These are phyloP conservation scores for Polyergus mexicanus DNA, from an alignment of 1,140 invertebrate genomes.

Conservation along the genomic window DNA sequence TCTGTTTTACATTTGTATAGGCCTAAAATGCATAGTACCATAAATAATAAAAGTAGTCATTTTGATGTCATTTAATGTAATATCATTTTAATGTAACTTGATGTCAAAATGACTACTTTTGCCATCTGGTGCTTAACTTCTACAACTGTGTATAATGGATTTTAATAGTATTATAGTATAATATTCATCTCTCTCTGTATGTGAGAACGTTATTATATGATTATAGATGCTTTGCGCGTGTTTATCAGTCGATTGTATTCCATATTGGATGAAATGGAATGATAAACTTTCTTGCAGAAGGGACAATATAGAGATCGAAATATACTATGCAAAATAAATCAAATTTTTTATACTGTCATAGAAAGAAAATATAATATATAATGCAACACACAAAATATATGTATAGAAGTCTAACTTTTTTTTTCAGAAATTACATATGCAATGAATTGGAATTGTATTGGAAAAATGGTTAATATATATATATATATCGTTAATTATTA, in stretches of 20 bases:
- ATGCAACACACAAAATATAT: conserved; percentile 1
- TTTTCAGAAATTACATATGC: background rate
- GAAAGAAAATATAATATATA: background rate
- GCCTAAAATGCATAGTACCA: conserved; percentile 31
- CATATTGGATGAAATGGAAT: background rate
- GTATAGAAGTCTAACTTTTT: background rate
- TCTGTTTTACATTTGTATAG: conserved; percentile 31
- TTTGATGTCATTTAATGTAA: too few relatives aligned
- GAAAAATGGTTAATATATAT: background rate
- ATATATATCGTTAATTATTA: background rate
- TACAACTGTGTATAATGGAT: conserved; percentile 17
- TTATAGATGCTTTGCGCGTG: conserved; percentile 19
- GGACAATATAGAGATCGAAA: conserved; percentile 12
- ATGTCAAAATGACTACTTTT: too few relatives aligned
- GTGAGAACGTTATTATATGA: conserved; percentile 15
- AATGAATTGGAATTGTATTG: background rate
- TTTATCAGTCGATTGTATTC: conserved; percentile 45
- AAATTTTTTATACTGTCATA: background rate
- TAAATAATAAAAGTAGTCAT: too few relatives aligned
- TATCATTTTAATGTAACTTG: too few relatives aligned
- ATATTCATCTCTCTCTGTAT: background rate
- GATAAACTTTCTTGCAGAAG: background rate
- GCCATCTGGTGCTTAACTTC: background rate
- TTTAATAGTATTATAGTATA: conserved; percentile 40
- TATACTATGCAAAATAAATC: conserved; percentile 1